These are phyloP conservation scores for Fragum fragum DNA, from an alignment of 2,888 invertebrate species.

Conservation along the genomic window DNA sequence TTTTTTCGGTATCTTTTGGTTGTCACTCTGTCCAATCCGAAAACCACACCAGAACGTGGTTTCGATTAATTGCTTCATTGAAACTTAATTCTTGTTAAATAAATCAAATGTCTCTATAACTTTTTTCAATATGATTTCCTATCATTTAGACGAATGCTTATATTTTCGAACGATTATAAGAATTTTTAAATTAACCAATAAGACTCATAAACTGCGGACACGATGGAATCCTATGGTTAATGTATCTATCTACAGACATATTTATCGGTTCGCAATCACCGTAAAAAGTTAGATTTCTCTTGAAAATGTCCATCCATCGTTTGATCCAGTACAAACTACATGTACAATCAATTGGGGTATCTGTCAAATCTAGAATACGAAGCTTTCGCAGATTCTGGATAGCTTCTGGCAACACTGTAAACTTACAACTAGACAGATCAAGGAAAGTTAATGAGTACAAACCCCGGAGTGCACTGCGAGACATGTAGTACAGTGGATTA, in stretches of 20 bases:
- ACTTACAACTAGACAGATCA: constrained; percentile 53
- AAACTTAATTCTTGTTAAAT: no score
- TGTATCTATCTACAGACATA: constrained; percentile 52
- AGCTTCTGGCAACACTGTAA: constrained; percentile 56
- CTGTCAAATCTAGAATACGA: constrained; percentile 17
- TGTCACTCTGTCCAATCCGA: no score
- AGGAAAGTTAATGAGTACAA: constrained; percentile 40
- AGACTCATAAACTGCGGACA: constrained; percentile 56
- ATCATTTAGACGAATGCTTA: no score
- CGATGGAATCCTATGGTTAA: constrained; percentile 50
- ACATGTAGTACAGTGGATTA: constrained; percentile 66
- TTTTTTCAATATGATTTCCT: no score
- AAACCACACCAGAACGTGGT: no score
- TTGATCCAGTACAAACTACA: constrained; percentile 66
- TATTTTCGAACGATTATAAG: no score
- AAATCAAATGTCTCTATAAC: no score
- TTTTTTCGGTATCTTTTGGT: no score
- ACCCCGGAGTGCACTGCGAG: constrained; percentile 50
- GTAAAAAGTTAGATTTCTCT: constrained; percentile 21
- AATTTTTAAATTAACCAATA: neutral
- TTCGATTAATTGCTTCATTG: no score
- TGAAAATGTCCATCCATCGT: constrained; percentile 26
- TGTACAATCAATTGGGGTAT: constrained; percentile 62
- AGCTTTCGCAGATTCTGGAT: constrained; percentile 49
- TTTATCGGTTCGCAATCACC: constrained; percentile 67